Evolutionary conservation across 2,113 vertebrate species (phyloP), one percentile per base, ranked within the genome.

Genomic region (Origma solitaria): DNA sequence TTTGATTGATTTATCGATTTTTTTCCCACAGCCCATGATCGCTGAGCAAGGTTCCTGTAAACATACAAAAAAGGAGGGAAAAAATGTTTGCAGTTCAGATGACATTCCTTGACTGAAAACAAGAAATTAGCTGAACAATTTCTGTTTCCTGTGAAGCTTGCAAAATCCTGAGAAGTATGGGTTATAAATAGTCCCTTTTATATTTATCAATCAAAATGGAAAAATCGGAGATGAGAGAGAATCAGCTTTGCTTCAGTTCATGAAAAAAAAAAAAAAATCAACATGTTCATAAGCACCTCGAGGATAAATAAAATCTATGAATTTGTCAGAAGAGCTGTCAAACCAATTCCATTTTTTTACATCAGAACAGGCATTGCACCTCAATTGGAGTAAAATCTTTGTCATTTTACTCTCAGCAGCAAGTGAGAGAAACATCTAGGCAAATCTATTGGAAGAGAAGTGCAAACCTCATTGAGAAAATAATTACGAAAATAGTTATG

Each of bases 1-100:
- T 95, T 98, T 99, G 90, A 99, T 99, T 82, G 99, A 99, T 94
- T 99, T 99, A 97, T 99, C 99, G 9, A 99, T 96, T 98, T 99
- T 99, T 93, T 99, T 99, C 65, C 99, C 99, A 56, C 97, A 98
- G 66, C 99, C 99, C 68, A 99, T 95, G 30, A 99, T 95, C 2
- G 99, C 99, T 42, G 99, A 99, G 94, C 99, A 99, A 16, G 99
- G 98, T 97, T 99, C 99, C 99, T 99, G 91, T 57, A 70, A 91
- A 75, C 12, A 47, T 1, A 79, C 0, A 0, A 30, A 90, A 13
- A 70, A 86, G 24, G 45, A 82, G 7, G 30, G 45, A 25, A 80
- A 84, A 62, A 60, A 38, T 27, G 78, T 33, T 58, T 82, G 35
- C 15, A 35, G 31, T 80, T 71, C 47, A 53, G 33, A 75, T 49